These are phyloP conservation scores for Pheosia tremula DNA, from an alignment of 2,888 invertebrate genomes.

Conservation along the genomic window DNA sequence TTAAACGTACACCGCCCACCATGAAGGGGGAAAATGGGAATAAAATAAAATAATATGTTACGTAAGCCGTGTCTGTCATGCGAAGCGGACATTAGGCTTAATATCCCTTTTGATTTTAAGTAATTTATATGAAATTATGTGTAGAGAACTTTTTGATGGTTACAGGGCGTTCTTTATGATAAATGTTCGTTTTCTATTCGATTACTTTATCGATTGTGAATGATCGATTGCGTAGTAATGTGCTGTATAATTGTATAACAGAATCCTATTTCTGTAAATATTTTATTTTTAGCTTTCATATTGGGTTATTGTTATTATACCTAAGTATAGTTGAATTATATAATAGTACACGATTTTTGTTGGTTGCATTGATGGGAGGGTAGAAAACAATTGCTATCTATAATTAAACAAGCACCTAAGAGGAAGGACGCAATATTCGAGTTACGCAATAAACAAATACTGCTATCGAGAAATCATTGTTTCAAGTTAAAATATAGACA, in stretches of 20 bases:
- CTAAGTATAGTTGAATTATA: slow-evolving; percentile 7
- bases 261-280: slow-evolving; percentile 30
- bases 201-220: slow-evolving; percentile 67
- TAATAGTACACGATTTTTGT: neutral
- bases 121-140: slow-evolving; percentile 79
- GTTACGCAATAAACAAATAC: too few relatives aligned
- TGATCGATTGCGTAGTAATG: slow-evolving; percentile 71
- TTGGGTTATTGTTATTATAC: slow-evolving; percentile 25
- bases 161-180: slow-evolving; percentile 62
- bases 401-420: too few relatives aligned
- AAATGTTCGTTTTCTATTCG: slow-evolving; percentile 74
- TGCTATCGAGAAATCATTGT: neutral
- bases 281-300: slow-evolving; percentile 26
- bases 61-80: slow-evolving; percentile 70
- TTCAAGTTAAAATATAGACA: neutral
- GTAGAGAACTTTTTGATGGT: slow-evolving; percentile 58
- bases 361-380: neutral
- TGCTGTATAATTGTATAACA: slow-evolving; percentile 37
- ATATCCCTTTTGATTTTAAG: slow-evolving; percentile 83
- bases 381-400: too few relatives aligned
- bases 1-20: slow-evolving; percentile 74
- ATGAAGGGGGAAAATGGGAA: slow-evolving; percentile 53
- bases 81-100: slow-evolving; percentile 79
- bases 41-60: slow-evolving; percentile 71
- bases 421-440: too few relatives aligned